Conservation (phyloP, 2,797 vertebrate species). For the Enteromius mattozi region DNA sequence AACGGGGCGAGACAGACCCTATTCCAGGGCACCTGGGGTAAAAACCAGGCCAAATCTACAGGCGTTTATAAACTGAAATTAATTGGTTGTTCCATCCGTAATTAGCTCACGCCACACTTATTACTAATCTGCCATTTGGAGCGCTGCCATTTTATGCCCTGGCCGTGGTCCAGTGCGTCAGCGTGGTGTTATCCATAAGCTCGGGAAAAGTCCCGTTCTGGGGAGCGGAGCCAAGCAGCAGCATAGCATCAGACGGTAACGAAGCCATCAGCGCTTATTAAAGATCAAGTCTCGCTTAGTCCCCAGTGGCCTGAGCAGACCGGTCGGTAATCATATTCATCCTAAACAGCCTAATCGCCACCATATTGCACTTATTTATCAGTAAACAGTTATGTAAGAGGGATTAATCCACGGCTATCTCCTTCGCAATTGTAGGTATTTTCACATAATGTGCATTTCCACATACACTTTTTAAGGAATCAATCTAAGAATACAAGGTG, state of each 20-base stretch:
- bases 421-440: background rate
- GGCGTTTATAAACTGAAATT: slow-evolving; percentile 81
- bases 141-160: slow-evolving; percentile 71
- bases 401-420: slow-evolving; percentile 21
- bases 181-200: slow-evolving; percentile 70
- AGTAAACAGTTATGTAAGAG: slow-evolving; percentile 78
- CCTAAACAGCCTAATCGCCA: slow-evolving; percentile 78
- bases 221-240: slow-evolving; percentile 54
- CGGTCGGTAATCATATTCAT: slow-evolving; percentile 77
- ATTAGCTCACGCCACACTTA: slow-evolving; percentile 81
- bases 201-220: slow-evolving; percentile 61
- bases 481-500: background rate
- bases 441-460: background rate
- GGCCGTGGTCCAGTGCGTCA: slow-evolving; percentile 74
- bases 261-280: slow-evolving; percentile 77
- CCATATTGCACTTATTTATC: slow-evolving; percentile 81
- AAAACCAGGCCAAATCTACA: slow-evolving; percentile 65
- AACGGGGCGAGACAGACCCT: slow-evolving; percentile 42
- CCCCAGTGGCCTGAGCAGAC: slow-evolving; percentile 74
- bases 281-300: slow-evolving; percentile 79
- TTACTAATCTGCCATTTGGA: slow-evolving; percentile 82
- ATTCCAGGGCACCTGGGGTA: slow-evolving; percentile 48
- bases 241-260: slow-evolving; percentile 52
- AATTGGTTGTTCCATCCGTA: slow-evolving; percentile 79
- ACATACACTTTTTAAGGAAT: background rate